Base-by-base conservation (phyloP, 2,888 invertebrate genomes). In the Mythimna impura region DNA sequence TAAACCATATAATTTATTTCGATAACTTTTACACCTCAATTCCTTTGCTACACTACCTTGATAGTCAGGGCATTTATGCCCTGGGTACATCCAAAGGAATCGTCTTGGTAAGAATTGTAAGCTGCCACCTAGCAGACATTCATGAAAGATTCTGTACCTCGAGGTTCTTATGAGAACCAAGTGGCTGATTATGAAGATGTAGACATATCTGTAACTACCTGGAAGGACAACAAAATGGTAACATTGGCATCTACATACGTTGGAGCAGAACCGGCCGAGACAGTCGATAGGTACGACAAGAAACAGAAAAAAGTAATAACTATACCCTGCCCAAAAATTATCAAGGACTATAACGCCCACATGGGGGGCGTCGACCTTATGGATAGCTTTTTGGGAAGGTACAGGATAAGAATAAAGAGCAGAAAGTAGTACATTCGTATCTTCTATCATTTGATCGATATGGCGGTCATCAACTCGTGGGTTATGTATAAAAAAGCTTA, bases 381-480 rank as follows among this genome's bases (percentile, higher is more conserved):
- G 62, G 62, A 62, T 47, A 62, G 47, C 0, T 75, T 64, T 57
- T 50, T 74, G 80, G 88, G 20, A 76, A 66, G 70, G 71, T 88
- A 78, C 85, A 78, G 80, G 81, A 85, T 71, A 84, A 85, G 76
- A 76, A 82, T 73, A 66, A 84, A 80, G 83, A 85, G 62, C 60
- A 66, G 64, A 76, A 73, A 72, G 76, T 83, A 64, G 64, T 70
- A 70, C 14, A 64, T 70, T 62, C 62, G 70, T 43, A 30, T 73
- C 30, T 73, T 73, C 20, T 73, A 69, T 43, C 73, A 72, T 47
- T 54, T 72, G 78, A 62, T 76, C 14, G n/a, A n/a, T n/a, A n/a
- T n/a, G n/a, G n/a, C n/a, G n/a, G n/a, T n/a, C n/a, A n/a, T n/a
- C n/a, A n/a, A n/a, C n/a, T n/a, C n/a, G n/a, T n/a, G n/a, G n/a